These are phyloP conservation scores for Agonopterix subpropinquella DNA, from an alignment of 2,888 invertebrate species.

Conservation along the genomic window DNA sequence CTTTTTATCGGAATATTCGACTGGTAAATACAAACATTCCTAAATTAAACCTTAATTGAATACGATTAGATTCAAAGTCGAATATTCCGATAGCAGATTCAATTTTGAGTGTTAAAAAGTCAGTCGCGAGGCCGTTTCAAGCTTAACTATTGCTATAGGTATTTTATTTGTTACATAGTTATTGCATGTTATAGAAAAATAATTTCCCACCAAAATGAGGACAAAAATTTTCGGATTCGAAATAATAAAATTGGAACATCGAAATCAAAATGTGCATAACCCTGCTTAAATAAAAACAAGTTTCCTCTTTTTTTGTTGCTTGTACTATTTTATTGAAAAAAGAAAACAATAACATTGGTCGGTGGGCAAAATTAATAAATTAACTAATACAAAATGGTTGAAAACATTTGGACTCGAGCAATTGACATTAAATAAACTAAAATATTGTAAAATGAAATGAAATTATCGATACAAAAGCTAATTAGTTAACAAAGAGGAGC, in stretches of 20 bases:
- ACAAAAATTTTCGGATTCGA: conserved; percentile 1
- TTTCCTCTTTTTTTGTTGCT: conserved; percentile 7
- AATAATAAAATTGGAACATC: conserved; percentile 15
- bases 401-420: conserved; percentile 19
- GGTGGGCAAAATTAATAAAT: conserved; percentile 46
- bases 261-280: background rate
- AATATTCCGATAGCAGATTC: background rate
- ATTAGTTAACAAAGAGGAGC: conserved; percentile 10
- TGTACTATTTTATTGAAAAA: conserved; percentile 30
- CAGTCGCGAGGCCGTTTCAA: conserved; percentile 19
- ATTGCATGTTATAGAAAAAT: conserved; percentile 4
- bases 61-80: background rate
- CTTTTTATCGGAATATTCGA: no score
- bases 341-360: conserved; percentile 15
- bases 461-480: no score
- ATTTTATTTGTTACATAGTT: background rate
- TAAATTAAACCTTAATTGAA: no score
- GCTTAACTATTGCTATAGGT: conserved; percentile 9
- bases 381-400: conserved; percentile 13
- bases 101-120: conserved; percentile 3
- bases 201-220: conserved; percentile 22
- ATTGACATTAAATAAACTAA: no score
- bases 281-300: background rate
- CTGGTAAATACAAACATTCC: no score
- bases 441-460: no score